Base-by-base conservation (phyloP, 2,888 invertebrate genomes). In the Melanophora roralis region DNA sequence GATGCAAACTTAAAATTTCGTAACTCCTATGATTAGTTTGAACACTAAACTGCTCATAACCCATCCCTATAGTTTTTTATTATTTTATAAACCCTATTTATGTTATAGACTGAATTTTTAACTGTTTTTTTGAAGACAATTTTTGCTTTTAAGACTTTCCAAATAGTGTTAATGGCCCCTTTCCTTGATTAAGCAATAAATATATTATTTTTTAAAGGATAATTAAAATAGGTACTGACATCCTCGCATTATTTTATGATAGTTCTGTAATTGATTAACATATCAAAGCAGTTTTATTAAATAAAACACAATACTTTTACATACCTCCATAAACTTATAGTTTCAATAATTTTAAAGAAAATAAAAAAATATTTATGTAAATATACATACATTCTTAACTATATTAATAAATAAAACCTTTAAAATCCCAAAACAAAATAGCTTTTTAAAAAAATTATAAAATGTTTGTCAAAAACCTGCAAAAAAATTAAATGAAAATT, bases 241-340 rank as follows among this genome's bases (percentile, higher is more conserved):
- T 76, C 75, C 80, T 80, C 80, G 80, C 80, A 76, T 72, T 76
- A 68, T 23, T 45, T 67, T 36, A 23, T 60, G 11, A 38, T 69
- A 69, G 57, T 49, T 59, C 49, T 38, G 12, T 57, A 27, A 71
- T 71, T 59, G 8, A 68, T 81, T 67, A 9, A 69, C 49, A 75
- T 43, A 75, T 72, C 43, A 45, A 38, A n/a, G 6, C 49, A 51
- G 27, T 27, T 27, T n/a, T 23, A 45, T 5, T 43, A 62, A 45
- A 53, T 27, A 27, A 43, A 5, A 16, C 0, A 43, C 16, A 27
- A 32, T 32, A 34, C 8, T 11, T 12, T 45, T 62, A 40, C 12
- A 59, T 59, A 19, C 19, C 16, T 8, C 16, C 43, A 16, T 47
- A 1, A 27, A 23, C 12, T 27, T 49, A 38, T 62, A 62, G 27